Evolutionary conservation across 2,797 vertebrate genomes (phyloP).

Genomic region (Acanthurus leucopareius): DNA sequence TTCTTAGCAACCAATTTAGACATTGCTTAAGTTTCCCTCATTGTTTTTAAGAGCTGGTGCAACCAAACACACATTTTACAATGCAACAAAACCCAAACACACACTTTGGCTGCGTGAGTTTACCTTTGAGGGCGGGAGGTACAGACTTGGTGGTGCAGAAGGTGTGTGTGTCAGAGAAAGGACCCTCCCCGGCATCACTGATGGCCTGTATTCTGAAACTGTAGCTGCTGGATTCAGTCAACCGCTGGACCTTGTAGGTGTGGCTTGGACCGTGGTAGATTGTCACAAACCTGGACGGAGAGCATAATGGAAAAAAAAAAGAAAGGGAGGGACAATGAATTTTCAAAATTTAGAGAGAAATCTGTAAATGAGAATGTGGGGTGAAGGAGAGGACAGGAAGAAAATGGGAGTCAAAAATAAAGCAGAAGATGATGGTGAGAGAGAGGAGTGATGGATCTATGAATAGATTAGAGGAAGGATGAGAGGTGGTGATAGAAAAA

Average conservation of each 20-base stretch:
- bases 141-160: slow-evolving; percentile 97
- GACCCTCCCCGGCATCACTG: slow-evolving; percentile 94
- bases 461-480: slow-evolving; percentile 6
- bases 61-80: too few relatives aligned
- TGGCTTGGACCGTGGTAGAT: slow-evolving; percentile 98
- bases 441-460: background rate
- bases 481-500: slow-evolving; percentile 2
- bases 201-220: slow-evolving; percentile 96
- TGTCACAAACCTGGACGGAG: slow-evolving; percentile 89
- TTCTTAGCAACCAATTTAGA: too few relatives aligned
- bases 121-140: slow-evolving; percentile 97
- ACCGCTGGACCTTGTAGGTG: slow-evolving; percentile 96
- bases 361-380: background rate
- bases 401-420: slow-evolving; percentile 5
- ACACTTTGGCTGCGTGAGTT: background rate
- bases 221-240: slow-evolving; percentile 94
- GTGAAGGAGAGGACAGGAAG: background rate
- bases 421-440: slow-evolving; percentile 4
- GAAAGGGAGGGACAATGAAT: slow-evolving; percentile 1
- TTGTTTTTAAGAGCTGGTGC: too few relatives aligned
- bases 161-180: slow-evolving; percentile 92
- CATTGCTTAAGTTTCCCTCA: too few relatives aligned
- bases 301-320: background rate
- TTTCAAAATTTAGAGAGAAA: background rate
- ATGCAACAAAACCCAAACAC: background rate